Evolutionary conservation across 2,797 vertebrate genomes (phyloP).

Genomic region (Clarias platycephalus): DNA sequence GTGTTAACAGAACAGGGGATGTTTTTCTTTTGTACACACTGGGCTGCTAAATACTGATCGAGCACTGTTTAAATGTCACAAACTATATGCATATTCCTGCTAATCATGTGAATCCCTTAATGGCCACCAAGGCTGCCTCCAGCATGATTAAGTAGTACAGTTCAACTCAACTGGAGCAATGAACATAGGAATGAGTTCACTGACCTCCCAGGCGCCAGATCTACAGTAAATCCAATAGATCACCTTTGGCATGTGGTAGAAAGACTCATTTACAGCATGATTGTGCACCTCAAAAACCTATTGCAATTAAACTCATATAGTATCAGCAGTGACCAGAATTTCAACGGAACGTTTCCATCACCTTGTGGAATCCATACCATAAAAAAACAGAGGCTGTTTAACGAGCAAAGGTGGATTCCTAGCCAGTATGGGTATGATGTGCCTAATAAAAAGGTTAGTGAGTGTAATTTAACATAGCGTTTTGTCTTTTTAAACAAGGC

Average conservation of each 20-base stretch:
- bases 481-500: not conserved
- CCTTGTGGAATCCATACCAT: not conserved
- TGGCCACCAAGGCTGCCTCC: not conserved
- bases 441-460: not conserved
- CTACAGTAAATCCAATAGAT: not conserved
- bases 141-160: not conserved
- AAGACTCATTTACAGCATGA: not conserved
- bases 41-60: not conserved
- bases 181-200: not conserved
- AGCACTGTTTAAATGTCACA: not conserved
- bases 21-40: not conserved
- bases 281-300: not conserved
- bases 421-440: not conserved
- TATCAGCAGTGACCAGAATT: not conserved
- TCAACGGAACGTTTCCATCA: not conserved
- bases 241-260: not conserved
- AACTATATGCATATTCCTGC: not conserved
- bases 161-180: not conserved
- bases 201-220: not conserved
- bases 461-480: constrained; percentile 1
- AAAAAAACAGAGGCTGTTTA: not conserved
- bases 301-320: not conserved
- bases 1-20: too few relatives aligned
- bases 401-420: not conserved
- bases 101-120: not conserved